Evolutionary conservation across 2,797 vertebrate species (phyloP), one percentile per base, ranked within the genome.

Genomic region (Danio tinwini): DNA sequence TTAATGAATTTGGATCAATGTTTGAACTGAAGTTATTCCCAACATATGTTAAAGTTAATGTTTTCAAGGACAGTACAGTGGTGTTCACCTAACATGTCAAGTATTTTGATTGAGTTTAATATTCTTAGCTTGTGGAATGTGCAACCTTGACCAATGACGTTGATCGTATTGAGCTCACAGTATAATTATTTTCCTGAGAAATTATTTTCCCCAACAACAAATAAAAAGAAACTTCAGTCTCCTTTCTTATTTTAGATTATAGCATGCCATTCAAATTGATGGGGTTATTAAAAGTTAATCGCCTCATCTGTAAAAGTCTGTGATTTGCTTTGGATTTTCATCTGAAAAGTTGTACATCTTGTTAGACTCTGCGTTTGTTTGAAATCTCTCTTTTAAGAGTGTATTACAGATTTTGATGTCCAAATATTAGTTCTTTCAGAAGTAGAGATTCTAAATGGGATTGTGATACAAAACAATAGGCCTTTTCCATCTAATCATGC

Each of bases 261-360:
- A 45, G 29, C 4, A 21, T 50, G 56, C 81, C 82, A 81, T 45
- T 81, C 82, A 81, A 13, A 19, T 53, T 6, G 9, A 7, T 44
- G 17, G 4, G 10, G 1, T 52, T 78, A 70, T 74, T 77, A 78
- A 83, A 72, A 69, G 17, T 64, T 58, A 69, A 81, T 81, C 40
- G 9, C 42, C 37, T 74, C 21, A 55, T 81, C 49, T 37, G n/a
- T 56, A 17, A 37, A 77, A 81, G 63, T 81, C 61, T 73, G 37
- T 17, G 40, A 4, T 47, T 73, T 73, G 64, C 21, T 49, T 68
- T 40, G 62, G 40, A 56, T 55, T 78, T 70, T 17, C 39, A 56
- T 14, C 44, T 29, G 21, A 37, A 21, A 55, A 12, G 14, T 47
- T 47, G 6, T 52, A 17, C 29, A 40, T 16, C 40, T 76, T 29